A percentile compares a stretch with the other conserved stretches of the same genome.
Conservation (phyloP, 64 coral and sea anemone genomes). For the Stichodactyla helianthus region DNA sequence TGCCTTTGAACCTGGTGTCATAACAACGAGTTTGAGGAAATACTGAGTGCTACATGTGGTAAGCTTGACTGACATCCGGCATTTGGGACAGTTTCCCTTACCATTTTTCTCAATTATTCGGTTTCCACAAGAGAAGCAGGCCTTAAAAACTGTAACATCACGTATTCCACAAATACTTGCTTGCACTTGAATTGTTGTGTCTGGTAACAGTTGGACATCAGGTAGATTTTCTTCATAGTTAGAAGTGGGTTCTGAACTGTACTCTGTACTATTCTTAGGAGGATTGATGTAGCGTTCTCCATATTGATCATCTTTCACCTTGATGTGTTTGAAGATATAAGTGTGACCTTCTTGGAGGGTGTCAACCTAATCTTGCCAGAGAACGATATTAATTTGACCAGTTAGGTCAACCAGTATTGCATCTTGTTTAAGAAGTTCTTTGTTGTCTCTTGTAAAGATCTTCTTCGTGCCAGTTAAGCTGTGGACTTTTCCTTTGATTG, state of each 20-base stretch:
- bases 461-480: conserved; percentile 32
- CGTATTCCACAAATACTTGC: conserved; percentile 33
- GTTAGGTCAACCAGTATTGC: conserved; percentile 37
- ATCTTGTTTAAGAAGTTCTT: conserved; percentile 36
- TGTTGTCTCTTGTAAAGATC: conserved; percentile 19
- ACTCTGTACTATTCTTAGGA: conserved; percentile 13
- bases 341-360: background rate
- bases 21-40: conserved; percentile 33
- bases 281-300: conserved; percentile 11
- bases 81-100: conserved; percentile 45
- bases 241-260: background rate
- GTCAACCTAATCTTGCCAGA: conserved; percentile 10
- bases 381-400: background rate
- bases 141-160: conserved; percentile 32
- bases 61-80: conserved; percentile 39
- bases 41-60: conserved; percentile 20
- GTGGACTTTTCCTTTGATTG: conserved; percentile 41
- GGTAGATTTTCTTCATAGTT: conserved; percentile 15
- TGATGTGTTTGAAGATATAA: conserved; percentile 26
- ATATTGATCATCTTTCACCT: conserved; percentile 24
- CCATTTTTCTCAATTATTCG: conserved; percentile 45
- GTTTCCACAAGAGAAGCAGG: conserved; percentile 39
- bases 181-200: conserved; percentile 27
- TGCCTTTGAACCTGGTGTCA: conserved; percentile 38
- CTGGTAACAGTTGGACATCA: conserved; percentile 31